Evolutionary conservation across 2,797 vertebrate species (phyloP), one percentile per base, ranked within the genome.

Genomic region (Malurus leucopterus): DNA sequence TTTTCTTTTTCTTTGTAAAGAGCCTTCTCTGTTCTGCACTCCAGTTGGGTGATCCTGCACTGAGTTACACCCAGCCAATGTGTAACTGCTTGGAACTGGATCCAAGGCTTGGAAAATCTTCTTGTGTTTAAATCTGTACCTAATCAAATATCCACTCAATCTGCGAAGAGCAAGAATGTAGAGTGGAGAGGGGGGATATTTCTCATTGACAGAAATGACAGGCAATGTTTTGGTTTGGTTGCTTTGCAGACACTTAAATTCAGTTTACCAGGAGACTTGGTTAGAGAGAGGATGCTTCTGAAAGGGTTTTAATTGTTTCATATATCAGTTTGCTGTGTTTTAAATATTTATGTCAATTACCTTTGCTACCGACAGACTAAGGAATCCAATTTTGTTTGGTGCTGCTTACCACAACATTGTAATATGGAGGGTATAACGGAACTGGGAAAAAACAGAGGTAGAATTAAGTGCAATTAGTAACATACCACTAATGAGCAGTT

Each of bases 31-130:
- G 76, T 89, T 93, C 76, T 91, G 30, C 53, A 89, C 53, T 81
- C 49, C 63, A 89, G 67, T 89, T 61, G 84, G 79, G 79, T 3
- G 76, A 93, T 73, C 64, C 80, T 36, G 84, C 63, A 90, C 41
- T 75, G 79, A 92, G 89, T 90, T 93, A 90, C 82, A 94, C 82
- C 89, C 90, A 93, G 76, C 53, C 79, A 93, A 70, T 64, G 67
- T 82, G 71, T 91, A 90, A 91, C 95, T 95, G 82, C 82, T 78
- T 83, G 87, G 86, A 94, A 91, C 93, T 88, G 72, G 87, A 94
- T 89, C 67, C 1, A 15, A 85, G 67, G 70, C 55, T 81, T 89
- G 70, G 82, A 92, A 93, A 89, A 90, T 79, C 50, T 83, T 92
- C n/a, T 91, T 90, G 73, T 91, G 76, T 81, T 94, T 87, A 89